Evolutionary conservation across 2,888 invertebrate genomes (phyloP), one percentile per base, ranked within the genome.

Genomic region (Tachina grossa): DNA sequence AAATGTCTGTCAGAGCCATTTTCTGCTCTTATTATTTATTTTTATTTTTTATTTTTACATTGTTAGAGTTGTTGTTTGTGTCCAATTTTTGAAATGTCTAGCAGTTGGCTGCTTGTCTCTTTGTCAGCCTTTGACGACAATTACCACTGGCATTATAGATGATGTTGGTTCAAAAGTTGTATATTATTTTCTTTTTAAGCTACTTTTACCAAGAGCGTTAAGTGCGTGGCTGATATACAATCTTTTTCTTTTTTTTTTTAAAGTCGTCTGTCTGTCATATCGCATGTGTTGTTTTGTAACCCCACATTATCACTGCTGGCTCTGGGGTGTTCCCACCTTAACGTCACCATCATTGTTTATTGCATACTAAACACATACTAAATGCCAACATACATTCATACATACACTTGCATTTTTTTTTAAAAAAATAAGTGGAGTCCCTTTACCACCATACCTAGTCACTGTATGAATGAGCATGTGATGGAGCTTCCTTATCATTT

Each of bases 181-280:
- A 47, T 19, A 31, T 31, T 31, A 31, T 22, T 16, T 57, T 76
- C 49, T 75, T 14, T 51, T 41, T 72, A 43, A 59, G n/a, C 13
- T 75, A 68, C 59, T 51, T 63, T 65, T 69, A 65, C 69, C 47
- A 53, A 43, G 16, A 49, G 72, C 61, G 83, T 63, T 78, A 83
- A 78, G 77, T 78, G 83, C 77, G 66, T 72, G 59, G 77, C 83
- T 83, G 77, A 78, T 71, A 72, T 72, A 77, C 66, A 83, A 83
- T 69, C 55, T 75, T 76, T 74, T 31, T 5, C 1, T 31, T 31
- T 31, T 31, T 5, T 31, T 55, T 39, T 68, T 43, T 66, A 55
- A 81, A 81, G 59, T 74, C 68, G 80, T 66, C 55, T 81, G 59
- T 74, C 74, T 81, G 59, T 74, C 74, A 31, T 31, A 31, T 31